Percentiles rank a stretch among this genome's conserved stretches.
Evolutionary conservation across 2,888 invertebrate genomes (phyloP).

Genomic region (Siphlonurus alternatus): DNA sequence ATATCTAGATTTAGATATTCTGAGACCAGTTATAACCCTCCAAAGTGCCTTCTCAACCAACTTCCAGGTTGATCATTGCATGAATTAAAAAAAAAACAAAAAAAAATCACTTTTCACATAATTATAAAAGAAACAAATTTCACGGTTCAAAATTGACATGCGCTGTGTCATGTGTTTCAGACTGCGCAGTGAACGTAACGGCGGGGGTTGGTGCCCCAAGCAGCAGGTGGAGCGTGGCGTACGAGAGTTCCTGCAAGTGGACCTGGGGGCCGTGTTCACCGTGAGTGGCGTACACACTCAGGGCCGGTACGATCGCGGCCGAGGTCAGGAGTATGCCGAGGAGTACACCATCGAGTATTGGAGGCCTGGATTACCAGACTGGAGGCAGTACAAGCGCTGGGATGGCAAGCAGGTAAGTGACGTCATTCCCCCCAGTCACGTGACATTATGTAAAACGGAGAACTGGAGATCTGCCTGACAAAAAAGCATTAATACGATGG

Average conservation of each 20-base stretch:
- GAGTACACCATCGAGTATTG: slow-evolving; percentile 52
- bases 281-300: slow-evolving; percentile 59
- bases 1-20: no score
- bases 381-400: slow-evolving; percentile 46
- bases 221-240: slow-evolving; percentile 43
- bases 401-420: slow-evolving; percentile 43
- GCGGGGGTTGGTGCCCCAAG: slow-evolving; percentile 65
- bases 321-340: slow-evolving; percentile 57
- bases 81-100: no score
- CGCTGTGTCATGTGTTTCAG: slow-evolving; percentile 37
- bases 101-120: no score
- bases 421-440: background rate
- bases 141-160: no score
- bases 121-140: no score
- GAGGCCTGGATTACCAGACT: slow-evolving; percentile 39
- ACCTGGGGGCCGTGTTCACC: slow-evolving; percentile 40
- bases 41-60: no score
- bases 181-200: slow-evolving; percentile 46
- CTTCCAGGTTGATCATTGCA: no score
- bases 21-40: no score
- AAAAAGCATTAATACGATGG: no score
- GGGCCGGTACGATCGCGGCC: slow-evolving; percentile 56
- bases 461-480: no score
- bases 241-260: slow-evolving; percentile 48
- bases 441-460: no score